phyloP scores from a whole-genome alignment of 64 coral and sea anemone species.

The Montipora cactus region DNA sequence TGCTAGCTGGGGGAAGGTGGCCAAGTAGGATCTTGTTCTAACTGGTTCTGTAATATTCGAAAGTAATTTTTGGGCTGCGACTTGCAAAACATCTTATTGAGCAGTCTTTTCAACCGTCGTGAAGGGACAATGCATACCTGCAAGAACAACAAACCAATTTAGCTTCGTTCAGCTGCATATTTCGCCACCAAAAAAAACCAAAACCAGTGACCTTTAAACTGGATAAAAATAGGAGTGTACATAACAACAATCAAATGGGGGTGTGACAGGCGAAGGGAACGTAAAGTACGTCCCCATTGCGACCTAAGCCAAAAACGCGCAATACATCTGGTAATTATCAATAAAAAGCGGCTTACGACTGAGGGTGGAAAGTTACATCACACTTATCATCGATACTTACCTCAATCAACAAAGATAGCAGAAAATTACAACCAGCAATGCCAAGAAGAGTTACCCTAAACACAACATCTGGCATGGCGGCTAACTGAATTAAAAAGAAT shows the following conservation, averaged over 20 bases:
- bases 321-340: background rate
- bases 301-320: too few species aligned
- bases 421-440: constrained; percentile 54
- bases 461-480: constrained; percentile 42
- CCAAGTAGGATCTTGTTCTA: constrained; percentile 24
- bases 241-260: too few species aligned
- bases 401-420: constrained; percentile 68
- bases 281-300: too few species aligned
- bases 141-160: background rate
- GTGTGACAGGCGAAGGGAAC: too few species aligned
- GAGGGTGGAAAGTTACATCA: too few species aligned
- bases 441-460: constrained; percentile 51
- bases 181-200: too few species aligned
- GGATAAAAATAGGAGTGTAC: too few species aligned
- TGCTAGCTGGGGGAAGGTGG: constrained; percentile 20
- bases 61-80: constrained; percentile 28
- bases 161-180: too few species aligned
- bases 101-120: constrained; percentile 8
- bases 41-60: constrained; percentile 14
- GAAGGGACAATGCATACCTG: constrained; percentile 29
- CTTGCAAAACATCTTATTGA: constrained; percentile 22
- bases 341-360: too few species aligned
- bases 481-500: constrained; percentile 24
- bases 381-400: constrained; percentile 16
- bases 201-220: too few species aligned